phyloP scores from a whole-genome alignment of 2,888 invertebrate species.

The Steinernema carpocapsae region DNA sequence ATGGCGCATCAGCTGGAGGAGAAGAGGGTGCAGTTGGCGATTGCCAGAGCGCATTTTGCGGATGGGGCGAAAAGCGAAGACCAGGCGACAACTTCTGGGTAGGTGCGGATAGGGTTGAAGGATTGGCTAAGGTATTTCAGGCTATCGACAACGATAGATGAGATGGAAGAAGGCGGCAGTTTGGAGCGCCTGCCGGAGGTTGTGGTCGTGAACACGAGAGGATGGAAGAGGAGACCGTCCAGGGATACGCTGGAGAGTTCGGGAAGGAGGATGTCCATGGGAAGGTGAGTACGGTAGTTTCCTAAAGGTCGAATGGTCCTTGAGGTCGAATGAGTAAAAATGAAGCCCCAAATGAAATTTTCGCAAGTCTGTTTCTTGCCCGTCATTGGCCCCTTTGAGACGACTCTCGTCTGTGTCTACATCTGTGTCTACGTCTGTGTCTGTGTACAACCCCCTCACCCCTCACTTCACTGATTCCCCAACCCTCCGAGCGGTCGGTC shows the following conservation, averaged over 20 bases:
- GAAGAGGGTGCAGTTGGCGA: conserved; percentile 40
- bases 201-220: conserved; percentile 19
- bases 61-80: conserved; percentile 24
- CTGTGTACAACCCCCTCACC: no score
- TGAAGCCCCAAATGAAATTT: no score
- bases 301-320: no score
- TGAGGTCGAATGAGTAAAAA: no score
- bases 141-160: not conserved
- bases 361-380: no score
- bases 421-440: not conserved
- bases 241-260: conserved; percentile 5
- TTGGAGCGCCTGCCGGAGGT: conserved; percentile 2
- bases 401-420: not conserved
- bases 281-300: conserved; percentile 6
- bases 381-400: no score
- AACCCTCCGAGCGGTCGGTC: not conserved
- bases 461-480: not conserved
- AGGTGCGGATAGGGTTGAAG: not conserved
- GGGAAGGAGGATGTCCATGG: conserved; percentile 22
- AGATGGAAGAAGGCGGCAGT: not conserved
- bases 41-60: conserved; percentile 30
- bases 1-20: conserved; percentile 62
- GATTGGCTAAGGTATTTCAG: not conserved
- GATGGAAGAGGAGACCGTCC: conserved; percentile 9
- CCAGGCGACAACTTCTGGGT: conserved; percentile 26